A percentile compares a stretch with the other conserved stretches of the same genome.
phyloP scores from a whole-genome alignment of 2,888 invertebrate genomes.

The Bellardia bayeri region DNA sequence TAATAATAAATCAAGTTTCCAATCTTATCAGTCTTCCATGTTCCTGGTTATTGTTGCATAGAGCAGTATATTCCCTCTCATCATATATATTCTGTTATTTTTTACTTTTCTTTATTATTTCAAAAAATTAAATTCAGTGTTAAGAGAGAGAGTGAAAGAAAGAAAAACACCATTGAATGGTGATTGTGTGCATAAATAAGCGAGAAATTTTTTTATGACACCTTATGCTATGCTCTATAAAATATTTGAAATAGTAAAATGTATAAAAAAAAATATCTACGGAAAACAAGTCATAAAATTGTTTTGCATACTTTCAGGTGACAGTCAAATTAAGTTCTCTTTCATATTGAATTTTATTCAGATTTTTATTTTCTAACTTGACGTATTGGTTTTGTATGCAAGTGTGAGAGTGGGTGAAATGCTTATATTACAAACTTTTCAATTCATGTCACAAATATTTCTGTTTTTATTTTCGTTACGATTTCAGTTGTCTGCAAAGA shows the following conservation, averaged over 20 bases:
- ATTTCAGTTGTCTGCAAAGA: slow-evolving; percentile 32
- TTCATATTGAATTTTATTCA: slow-evolving; percentile 30
- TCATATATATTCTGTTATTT: not conserved
- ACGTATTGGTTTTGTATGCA: not conserved
- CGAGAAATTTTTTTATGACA: slow-evolving; percentile 25
- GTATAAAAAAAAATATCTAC: not conserved
- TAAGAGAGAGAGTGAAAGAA: not conserved
- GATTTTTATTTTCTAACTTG: not conserved
- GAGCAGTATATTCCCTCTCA: not conserved
- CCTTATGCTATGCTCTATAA: slow-evolving; percentile 57
- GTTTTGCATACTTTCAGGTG: slow-evolving; percentile 72
- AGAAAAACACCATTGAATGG: not conserved
- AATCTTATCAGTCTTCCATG: slow-evolving; percentile 31
- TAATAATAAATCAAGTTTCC: slow-evolving; percentile 27
- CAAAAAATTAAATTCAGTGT: slow-evolving; percentile 17
- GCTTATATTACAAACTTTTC: slow-evolving; percentile 55
- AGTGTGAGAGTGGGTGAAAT: not conserved
- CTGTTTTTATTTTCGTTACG: not conserved
- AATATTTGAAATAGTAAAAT: not conserved
- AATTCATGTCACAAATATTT: slow-evolving; percentile 55
- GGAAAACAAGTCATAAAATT: slow-evolving; percentile 40
- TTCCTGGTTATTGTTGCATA: slow-evolving; percentile 24
- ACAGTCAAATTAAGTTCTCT: slow-evolving; percentile 60
- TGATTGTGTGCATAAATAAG: slow-evolving; percentile 2
- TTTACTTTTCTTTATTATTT: not conserved